Conservation (phyloP, 2,797 vertebrate species). For the Yasuhikotakia modesta region DNA sequence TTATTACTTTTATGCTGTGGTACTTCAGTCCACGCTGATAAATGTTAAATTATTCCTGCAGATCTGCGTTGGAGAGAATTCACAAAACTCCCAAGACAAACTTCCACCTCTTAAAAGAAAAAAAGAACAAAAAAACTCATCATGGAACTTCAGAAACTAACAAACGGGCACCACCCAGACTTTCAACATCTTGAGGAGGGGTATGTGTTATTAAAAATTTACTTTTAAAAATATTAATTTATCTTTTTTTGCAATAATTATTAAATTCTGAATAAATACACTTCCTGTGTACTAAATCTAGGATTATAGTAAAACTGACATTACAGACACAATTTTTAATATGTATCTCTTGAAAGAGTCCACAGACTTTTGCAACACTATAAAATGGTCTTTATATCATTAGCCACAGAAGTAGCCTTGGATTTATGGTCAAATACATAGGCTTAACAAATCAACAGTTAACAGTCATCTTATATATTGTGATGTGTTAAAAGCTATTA, state of each 20-base stretch:
- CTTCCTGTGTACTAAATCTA: constrained; percentile 13
- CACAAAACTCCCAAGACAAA: constrained; percentile 1
- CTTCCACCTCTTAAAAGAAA: constrained; percentile 16
- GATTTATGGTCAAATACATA: constrained; percentile 9
- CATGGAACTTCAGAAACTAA: constrained; percentile 76
- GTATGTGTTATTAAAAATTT: constrained; percentile 56
- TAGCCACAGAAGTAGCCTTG: no score
- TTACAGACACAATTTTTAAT: background rate
- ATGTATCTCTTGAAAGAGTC: background rate
- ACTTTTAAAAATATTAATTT: background rate
- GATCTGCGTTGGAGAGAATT: constrained; percentile 16
- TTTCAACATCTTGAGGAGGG: constrained; percentile 65
- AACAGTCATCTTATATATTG: background rate
- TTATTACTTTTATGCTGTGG: background rate
- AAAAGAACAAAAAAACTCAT: constrained; percentile 24
- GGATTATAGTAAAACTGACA: constrained; percentile 11
- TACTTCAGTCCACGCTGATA: background rate
- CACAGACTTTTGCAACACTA: no score
- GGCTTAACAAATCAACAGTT: background rate
- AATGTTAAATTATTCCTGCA: constrained; percentile 1
- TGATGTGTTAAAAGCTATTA: background rate
- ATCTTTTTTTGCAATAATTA: background rate
- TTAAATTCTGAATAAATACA: background rate
- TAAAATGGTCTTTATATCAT: no score
- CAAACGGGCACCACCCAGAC: constrained; percentile 67